Conservation (phyloP, 1,140 invertebrate species). For the Zophobas atratus region DNA sequence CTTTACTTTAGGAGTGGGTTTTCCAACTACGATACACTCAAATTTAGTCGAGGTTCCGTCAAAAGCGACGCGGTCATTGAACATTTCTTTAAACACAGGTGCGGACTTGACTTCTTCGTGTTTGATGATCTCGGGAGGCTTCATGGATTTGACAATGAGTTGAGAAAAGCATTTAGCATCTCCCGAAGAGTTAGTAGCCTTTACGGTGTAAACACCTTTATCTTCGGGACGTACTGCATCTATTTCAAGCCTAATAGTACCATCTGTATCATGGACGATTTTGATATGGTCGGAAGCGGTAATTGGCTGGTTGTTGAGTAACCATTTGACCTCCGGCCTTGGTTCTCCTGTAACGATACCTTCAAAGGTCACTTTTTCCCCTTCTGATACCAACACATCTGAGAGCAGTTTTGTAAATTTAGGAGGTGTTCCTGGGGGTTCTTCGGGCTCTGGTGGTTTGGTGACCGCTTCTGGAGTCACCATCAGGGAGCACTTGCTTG, state of each 20-base stretch:
- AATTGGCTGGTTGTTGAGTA: constrained; percentile 79
- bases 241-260: constrained; percentile 75
- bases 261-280: constrained; percentile 70
- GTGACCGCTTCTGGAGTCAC: constrained; percentile 67
- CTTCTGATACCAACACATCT: constrained; percentile 78
- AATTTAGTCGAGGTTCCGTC: constrained; percentile 77
- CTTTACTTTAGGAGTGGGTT: constrained; percentile 81
- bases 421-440: constrained; percentile 71
- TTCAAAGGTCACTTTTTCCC: constrained; percentile 81
- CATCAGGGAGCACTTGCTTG: constrained; percentile 79
- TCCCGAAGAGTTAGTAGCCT: constrained; percentile 80
- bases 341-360: constrained; percentile 82
- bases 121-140: constrained; percentile 67
- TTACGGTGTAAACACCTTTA: constrained; percentile 84
- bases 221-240: constrained; percentile 74
- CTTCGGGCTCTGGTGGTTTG: constrained; percentile 60
- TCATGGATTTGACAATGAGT: constrained; percentile 78
- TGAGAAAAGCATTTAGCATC: constrained; percentile 87
- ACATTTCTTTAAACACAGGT: constrained; percentile 78
- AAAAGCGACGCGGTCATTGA: constrained; percentile 71
- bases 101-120: constrained; percentile 74
- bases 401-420: constrained; percentile 81
- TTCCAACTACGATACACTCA: constrained; percentile 80
- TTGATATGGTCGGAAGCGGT: constrained; percentile 70
- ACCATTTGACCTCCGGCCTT: constrained; percentile 81